Base-by-base conservation (phyloP, 2,888 invertebrate genomes). In the Hemithea aestivaria region DNA sequence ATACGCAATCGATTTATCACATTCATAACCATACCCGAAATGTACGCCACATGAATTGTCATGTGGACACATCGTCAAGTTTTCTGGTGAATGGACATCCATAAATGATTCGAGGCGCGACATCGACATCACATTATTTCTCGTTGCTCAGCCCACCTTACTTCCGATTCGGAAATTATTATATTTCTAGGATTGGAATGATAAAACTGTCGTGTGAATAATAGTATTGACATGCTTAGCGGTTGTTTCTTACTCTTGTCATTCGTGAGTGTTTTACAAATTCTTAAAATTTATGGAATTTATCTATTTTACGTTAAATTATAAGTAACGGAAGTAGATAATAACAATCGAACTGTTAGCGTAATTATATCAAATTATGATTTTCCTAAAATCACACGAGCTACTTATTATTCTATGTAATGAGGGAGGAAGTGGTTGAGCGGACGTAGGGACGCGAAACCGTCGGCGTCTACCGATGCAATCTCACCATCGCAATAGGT, bases 131-230 rank as follows among this genome's bases (percentile, higher is more conserved):
- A 70, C 77, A 82, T 85, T 83, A 84, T 76, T 79, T 77, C 79
- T 80, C 72, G 76, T 72, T 70, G 77, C 79, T 79, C 78, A 73
- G 67, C 62, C 72, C 71, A 77, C 73, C 83, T 76, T 80, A 84
- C 87, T 87, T 87, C 87, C 87, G 87, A 87, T 84, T 87, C 87
- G 85, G 85, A 85, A 85, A 85, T 68, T 81, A 76, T 80, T 72
- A 74, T 83, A 80, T 80, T 80, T 77, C 71, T 68, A 66, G 74
- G 72, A 77, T 74, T 59, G 66, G 59, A 75, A 74, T 72, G 65
- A 68, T 73, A 71, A 68, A 73, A 64, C 56, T 65, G 65, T 73
- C 73, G 68, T 75, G 62, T 62, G 66, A 71, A 73, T 70, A 31
- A 62, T 56, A 66, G 60, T 65, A 69, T 76, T 75, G 69, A 70